phyloP scores from a whole-genome alignment of 1,140 invertebrate species.

The Cydia splendana region DNA sequence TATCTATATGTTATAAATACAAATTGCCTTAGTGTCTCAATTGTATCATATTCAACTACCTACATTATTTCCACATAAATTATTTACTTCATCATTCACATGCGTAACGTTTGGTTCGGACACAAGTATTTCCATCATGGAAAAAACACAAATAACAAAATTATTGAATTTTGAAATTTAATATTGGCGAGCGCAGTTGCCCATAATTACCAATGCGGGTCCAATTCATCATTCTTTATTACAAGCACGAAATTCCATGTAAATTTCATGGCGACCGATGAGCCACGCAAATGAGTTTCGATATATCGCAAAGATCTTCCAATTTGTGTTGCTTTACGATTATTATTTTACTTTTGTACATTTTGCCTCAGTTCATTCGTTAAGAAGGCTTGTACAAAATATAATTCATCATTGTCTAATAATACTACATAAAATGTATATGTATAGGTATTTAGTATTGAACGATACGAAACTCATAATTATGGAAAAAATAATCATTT shows the following conservation, averaged over 20 bases:
- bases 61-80: neutral
- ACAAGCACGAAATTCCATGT: constrained; percentile 76
- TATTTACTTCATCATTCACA: neutral
- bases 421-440: no score
- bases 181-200: constrained; percentile 64
- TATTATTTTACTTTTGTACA: constrained; percentile 28
- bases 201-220: constrained; percentile 75
- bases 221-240: constrained; percentile 79
- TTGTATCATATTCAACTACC: no score
- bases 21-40: no score
- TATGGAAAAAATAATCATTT: neutral
- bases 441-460: no score
- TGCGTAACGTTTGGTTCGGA: constrained; percentile 8
- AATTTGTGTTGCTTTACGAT: constrained; percentile 49
- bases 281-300: constrained; percentile 53
- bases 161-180: constrained; percentile 74
- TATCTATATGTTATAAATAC: no score
- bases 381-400: neutral
- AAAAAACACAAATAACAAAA: constrained; percentile 54
- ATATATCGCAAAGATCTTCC: constrained; percentile 56
- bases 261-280: constrained; percentile 71
- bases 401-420: no score
- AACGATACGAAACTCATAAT: neutral
- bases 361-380: neutral
- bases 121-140: constrained; percentile 14